Evolutionary conservation across 1,140 invertebrate genomes (phyloP), one percentile per base, ranked within the genome.

Genomic region (Drepana arcuata): DNA sequence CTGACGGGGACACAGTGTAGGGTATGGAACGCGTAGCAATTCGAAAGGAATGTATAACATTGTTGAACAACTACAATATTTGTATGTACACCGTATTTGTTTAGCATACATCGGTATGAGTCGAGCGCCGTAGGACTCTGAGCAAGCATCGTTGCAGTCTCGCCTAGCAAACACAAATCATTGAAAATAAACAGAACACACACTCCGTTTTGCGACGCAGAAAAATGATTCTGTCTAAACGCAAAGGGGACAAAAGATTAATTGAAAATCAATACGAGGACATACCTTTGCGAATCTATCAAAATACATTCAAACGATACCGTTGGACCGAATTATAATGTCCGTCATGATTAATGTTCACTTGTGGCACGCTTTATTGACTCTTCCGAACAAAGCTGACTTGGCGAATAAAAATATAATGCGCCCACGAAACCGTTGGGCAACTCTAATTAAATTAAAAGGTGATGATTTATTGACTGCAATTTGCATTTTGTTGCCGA

Each of bases 201-300:
- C 42, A 48, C 34, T 41, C 44, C 44, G 38, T 51, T 54, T 44
- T 35, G 33, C 46, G 34, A 47, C 43, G 34, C 41, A 41, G 41
- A 61, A 56, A 56, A 61, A 63, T 55, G 52, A 65, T 58, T 62
- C 53, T 53, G 55, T 59, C 65, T 43, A 54, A 67, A 58, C 50
- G 54, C 43, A 57, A 70, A 55, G 59, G 54, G 68, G 57, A 69
- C 65, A 71, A 67, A 73, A 73, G 64, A 77, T 73, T 75, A 74
- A 75, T 78, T 78, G 67, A 73, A 73, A 78, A 78, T 75, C 69
- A 46, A 78, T 73, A 62, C 47, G 43, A 48, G 64, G 60, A 63
- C 57, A 69, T 61, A 71, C 65, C 63, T 73, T 73, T 61, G 55
- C 56, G 53, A 64, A 67, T 73, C 66, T 73, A 73, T 72, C 66